A percentile compares a stretch with the other conserved stretches of the same genome.
phyloP scores from a whole-genome alignment of 2,797 vertebrate species.

The Anomalospiza imberbis region DNA sequence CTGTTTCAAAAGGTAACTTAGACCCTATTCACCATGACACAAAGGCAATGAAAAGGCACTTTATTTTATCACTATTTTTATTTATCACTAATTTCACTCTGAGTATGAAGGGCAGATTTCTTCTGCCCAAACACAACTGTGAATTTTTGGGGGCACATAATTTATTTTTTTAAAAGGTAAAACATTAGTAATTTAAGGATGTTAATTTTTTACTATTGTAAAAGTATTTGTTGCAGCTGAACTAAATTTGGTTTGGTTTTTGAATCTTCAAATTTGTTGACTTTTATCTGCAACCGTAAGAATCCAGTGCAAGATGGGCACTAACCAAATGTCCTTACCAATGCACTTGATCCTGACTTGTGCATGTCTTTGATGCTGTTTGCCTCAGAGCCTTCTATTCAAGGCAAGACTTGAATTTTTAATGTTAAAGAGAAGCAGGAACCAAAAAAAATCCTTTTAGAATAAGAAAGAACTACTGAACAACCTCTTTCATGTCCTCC shows the following conservation, averaged over 20 bases:
- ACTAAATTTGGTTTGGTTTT: background rate
- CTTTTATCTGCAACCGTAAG: background rate
- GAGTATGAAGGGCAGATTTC: background rate
- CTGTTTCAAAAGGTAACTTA: background rate
- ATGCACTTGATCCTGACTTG: background rate
- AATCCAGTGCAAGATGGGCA: background rate
- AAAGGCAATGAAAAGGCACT: background rate
- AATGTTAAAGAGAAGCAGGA: background rate
- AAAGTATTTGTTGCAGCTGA: background rate
- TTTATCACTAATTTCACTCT: background rate
- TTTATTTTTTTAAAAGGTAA: background rate
- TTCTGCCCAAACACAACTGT: background rate
- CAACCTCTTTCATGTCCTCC: background rate
- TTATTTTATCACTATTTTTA: background rate
- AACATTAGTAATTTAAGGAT: background rate
- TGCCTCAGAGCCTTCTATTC: constrained; percentile 19
- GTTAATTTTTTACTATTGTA: background rate
- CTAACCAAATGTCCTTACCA: background rate
- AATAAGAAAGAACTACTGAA: background rate
- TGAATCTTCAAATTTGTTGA: background rate
- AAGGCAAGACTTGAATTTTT: constrained; percentile 30
- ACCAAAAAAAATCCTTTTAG: background rate
- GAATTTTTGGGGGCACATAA: background rate
- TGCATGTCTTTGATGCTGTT: background rate
- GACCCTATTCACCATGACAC: background rate